Evolutionary conservation across 1,140 invertebrate genomes (phyloP).

Genomic region (Diabrotica undecimpunctata): DNA sequence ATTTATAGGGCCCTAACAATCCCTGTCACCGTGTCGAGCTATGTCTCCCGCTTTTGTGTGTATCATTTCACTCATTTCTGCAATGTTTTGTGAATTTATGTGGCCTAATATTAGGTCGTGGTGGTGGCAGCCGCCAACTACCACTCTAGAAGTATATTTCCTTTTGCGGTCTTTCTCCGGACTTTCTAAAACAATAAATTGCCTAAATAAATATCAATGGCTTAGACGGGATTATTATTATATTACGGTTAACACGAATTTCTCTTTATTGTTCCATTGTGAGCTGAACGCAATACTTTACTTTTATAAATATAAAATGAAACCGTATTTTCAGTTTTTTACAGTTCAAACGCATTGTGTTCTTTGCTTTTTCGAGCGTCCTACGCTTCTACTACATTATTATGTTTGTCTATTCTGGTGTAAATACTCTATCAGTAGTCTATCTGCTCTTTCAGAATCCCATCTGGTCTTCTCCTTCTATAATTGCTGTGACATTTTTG

Average conservation of each 20-base stretch:
- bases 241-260: conserved; percentile 18
- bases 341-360: too few relatives aligned
- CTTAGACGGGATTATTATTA: conserved; percentile 31
- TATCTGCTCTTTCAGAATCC: too few relatives aligned
- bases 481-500: too few relatives aligned
- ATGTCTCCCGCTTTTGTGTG: conserved; percentile 22
- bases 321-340: too few relatives aligned
- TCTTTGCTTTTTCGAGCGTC: too few relatives aligned
- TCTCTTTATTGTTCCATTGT: not conserved
- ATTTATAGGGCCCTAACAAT: conserved; percentile 32
- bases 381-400: too few relatives aligned
- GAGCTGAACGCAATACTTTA: not conserved
- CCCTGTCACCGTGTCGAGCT: conserved; percentile 22
- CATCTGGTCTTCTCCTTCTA: too few relatives aligned
- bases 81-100: conserved; percentile 46
- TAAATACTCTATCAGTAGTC: too few relatives aligned
- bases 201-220: conserved; percentile 35
- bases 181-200: conserved; percentile 30
- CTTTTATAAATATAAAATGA: conserved; percentile 1
- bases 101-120: conserved; percentile 43
- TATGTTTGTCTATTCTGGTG: too few relatives aligned
- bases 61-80: conserved; percentile 42
- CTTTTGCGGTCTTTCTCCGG: conserved; percentile 20
- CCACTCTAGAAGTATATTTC: conserved; percentile 30
- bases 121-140: conserved; percentile 32